Conservation (phyloP, 2,888 invertebrate genomes). For the Diabrotica balteata region DNA sequence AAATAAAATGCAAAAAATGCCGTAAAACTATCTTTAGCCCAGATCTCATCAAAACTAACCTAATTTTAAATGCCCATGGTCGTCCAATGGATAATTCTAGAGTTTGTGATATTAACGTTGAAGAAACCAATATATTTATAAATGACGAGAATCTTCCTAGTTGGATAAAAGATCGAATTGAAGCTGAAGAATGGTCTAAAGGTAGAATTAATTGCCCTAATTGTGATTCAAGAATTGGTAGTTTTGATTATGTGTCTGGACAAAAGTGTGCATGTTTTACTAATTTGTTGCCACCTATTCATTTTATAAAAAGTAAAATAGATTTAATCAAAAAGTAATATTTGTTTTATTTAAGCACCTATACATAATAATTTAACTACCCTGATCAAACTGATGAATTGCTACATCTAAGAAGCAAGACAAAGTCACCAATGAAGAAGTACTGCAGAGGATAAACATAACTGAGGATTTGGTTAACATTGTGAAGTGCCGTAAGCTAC, state of each 20-base stretch:
- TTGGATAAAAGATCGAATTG: constrained; percentile 66
- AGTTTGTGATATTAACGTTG: constrained; percentile 42
- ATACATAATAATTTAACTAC: too few species aligned
- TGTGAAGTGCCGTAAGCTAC: too few species aligned
- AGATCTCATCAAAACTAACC: constrained; percentile 30
- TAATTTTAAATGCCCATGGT: constrained; percentile 51
- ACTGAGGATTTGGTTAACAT: too few species aligned
- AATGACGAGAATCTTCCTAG: constrained; percentile 65
- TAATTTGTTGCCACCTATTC: constrained; percentile 66
- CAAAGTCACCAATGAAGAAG: too few species aligned
- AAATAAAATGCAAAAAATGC: constrained; percentile 55
- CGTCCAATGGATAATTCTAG: constrained; percentile 18
- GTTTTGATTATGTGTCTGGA: constrained; percentile 72
- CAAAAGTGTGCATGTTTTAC: constrained; percentile 68
- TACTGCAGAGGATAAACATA: too few species aligned
- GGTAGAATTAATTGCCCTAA: constrained; percentile 71
- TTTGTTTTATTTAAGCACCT: not conserved
- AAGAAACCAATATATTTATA: constrained; percentile 60
- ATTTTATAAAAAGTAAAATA: constrained; percentile 70
- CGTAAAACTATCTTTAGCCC: constrained; percentile 48
- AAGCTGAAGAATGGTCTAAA: constrained; percentile 69
- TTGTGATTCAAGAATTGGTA: constrained; percentile 69
- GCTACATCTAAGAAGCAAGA: too few species aligned
- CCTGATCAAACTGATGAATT: too few species aligned
- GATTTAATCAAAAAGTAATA: constrained; percentile 57